These are phyloP conservation scores for Ophioderma brevispina DNA, from an alignment of 35 echinoderm and acorn worm species.

Conservation along the genomic window DNA sequence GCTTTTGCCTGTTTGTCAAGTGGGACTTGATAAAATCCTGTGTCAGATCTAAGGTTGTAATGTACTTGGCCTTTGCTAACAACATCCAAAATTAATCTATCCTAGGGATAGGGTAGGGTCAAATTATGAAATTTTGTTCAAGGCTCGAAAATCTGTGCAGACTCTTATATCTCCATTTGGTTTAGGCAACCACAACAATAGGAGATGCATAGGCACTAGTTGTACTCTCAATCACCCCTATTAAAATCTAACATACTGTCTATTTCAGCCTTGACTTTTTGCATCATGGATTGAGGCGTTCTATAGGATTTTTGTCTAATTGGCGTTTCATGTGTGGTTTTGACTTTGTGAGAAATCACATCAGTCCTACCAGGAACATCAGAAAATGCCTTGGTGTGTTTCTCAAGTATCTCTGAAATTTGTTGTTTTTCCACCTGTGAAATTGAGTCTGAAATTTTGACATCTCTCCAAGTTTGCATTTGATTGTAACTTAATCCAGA, in stretches of 20 bases:
- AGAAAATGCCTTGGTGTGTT: no score
- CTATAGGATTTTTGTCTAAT: no score
- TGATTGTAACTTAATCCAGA: conserved; percentile 8
- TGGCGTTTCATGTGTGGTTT: no score
- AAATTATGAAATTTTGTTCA: conserved; percentile 24
- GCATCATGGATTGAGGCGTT: no score
- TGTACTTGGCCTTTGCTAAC: conserved; percentile 20
- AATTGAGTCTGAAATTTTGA: neutral
- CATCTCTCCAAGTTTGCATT: neutral
- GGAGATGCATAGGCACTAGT: conserved; percentile 23
- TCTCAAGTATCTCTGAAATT: no score
- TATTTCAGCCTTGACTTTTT: no score
- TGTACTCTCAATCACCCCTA: neutral
- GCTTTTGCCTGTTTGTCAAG: no score
- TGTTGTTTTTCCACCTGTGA: neutral
- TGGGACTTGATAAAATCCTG: no score
- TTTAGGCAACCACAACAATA: conserved; percentile 35
- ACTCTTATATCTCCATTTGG: no score
- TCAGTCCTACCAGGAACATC: no score
- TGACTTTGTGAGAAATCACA: no score
- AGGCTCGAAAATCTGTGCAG: neutral
- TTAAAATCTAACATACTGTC: conserved; percentile 7
- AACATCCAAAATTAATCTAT: conserved; percentile 21
- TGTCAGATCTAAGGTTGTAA: no score
- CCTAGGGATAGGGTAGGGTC: conserved; percentile 37